These are phyloP conservation scores for Ridgeia piscesae DNA, from an alignment of 1,140 invertebrate genomes.

Conservation along the genomic window DNA sequence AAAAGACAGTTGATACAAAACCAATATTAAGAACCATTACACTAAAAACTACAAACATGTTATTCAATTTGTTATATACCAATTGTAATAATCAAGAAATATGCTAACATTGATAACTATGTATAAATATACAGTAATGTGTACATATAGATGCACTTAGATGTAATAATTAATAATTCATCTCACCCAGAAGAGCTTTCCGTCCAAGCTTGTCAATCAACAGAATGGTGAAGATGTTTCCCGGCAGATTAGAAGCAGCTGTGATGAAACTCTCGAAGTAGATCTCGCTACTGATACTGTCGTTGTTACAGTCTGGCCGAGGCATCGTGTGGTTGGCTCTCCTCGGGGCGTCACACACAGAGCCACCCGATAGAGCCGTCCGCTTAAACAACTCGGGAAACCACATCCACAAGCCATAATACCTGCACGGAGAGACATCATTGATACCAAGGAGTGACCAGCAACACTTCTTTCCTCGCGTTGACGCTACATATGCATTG, in stretches of 20 bases:
- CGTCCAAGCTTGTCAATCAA: slow-evolving; percentile 61
- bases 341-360: slow-evolving; percentile 42
- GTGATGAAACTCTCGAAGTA: slow-evolving; percentile 53
- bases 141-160: too few relatives aligned
- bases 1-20: too few relatives aligned
- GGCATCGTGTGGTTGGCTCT: slow-evolving; percentile 22
- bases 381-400: slow-evolving; percentile 63
- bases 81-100: background rate
- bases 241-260: slow-evolving; percentile 57
- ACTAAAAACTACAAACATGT: too few relatives aligned
- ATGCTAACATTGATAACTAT: too few relatives aligned
- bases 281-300: slow-evolving; percentile 21
- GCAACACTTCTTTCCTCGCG: too few relatives aligned
- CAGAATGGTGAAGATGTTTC: slow-evolving; percentile 59
- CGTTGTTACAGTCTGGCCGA: background rate
- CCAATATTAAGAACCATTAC: too few relatives aligned
- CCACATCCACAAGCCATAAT: slow-evolving; percentile 64
- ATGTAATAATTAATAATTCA: slow-evolving; percentile 11
- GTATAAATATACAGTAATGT: too few relatives aligned
- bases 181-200: slow-evolving; percentile 58
- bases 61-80: background rate
- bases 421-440: slow-evolving; percentile 46
- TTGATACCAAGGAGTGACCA: background rate
- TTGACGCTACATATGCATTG: too few relatives aligned
- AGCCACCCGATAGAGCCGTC: slow-evolving; percentile 56